Evolutionary conservation across 2,113 vertebrate species (phyloP).

Genomic region (Pedetes capensis): DNA sequence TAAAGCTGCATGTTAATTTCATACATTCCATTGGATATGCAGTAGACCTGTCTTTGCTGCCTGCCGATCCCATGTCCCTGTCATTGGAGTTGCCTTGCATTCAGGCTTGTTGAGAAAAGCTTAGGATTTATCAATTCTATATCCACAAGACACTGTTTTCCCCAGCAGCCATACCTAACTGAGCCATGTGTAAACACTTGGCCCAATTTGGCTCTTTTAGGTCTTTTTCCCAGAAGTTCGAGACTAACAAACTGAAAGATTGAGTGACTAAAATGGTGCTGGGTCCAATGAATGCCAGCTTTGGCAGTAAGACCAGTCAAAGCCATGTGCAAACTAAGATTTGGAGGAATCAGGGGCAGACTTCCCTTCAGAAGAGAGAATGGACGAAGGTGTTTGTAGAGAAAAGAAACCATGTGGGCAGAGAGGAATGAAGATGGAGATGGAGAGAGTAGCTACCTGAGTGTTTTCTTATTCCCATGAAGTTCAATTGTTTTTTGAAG

Average conservation of each 20-base stretch:
- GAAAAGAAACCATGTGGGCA: neutral
- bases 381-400: neutral
- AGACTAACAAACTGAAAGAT: neutral
- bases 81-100: neutral
- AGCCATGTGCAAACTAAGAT: neutral
- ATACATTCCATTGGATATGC: neutral
- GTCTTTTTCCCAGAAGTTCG: neutral
- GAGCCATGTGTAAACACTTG: neutral
- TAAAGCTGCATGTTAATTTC: neutral
- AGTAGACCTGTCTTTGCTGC: neutral
- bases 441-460: neutral
- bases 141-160: neutral
- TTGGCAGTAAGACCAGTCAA: neutral
- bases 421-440: neutral
- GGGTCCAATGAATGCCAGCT: neutral
- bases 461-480: neutral
- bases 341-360: neutral
- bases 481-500: neutral
- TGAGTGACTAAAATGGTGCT: neutral
- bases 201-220: neutral
- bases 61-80: neutral
- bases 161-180: neutral
- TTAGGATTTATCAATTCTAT: neutral
- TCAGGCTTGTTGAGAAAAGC: neutral
- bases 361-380: neutral